Base-by-base conservation (phyloP, 2,888 invertebrate genomes). In the Lamproptera curius region DNA sequence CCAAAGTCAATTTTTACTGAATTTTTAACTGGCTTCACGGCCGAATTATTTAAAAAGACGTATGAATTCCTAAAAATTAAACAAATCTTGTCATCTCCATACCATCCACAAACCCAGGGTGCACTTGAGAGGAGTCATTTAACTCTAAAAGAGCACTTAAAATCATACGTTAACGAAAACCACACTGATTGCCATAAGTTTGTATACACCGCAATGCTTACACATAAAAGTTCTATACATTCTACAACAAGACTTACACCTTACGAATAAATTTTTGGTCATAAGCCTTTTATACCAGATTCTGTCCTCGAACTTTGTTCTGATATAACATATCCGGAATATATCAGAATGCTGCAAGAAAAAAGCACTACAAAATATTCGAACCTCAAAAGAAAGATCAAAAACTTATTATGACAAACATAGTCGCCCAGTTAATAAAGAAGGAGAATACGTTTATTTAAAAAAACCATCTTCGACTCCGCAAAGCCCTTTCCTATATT, bases 171-270 rank as follows among this genome's bases (percentile, higher is more conserved):
- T 10, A 28, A 28, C n/a, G 28, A 28, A 8, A 28, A 28, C n/a
- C 28, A 8, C 9, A 28, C 28, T 28, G 28, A 28, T 28, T 28
- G 9, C 10, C 28, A 28, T 8, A 8, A 28, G 9, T 5, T 28
- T 28, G 28, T 28, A 28, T 28, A 28, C n/a, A 28, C 28, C 28
- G 28, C 28, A 2, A 28, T 28, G 28, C 9, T 28, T 10, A 2
- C 28, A 8, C n/a, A 28, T 28, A 5, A 28, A 9, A 5, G 28
- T n/a, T 34, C 34, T 2, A 34, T 34, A 13, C 34, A 34, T 8
- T 8, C 34, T 14, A 34, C 34, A 47, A 47, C 1, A 54, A 59
- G 45, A 17, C 50, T 6, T 59, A 61, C 23, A 59, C 9, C 52
- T 60, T 17, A 53, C 58, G 20, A n/a, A 47, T 38, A 42, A 8